Base-by-base conservation (phyloP, 2,888 invertebrate genomes). In the Lepidocyrtoides sp. region DNA sequence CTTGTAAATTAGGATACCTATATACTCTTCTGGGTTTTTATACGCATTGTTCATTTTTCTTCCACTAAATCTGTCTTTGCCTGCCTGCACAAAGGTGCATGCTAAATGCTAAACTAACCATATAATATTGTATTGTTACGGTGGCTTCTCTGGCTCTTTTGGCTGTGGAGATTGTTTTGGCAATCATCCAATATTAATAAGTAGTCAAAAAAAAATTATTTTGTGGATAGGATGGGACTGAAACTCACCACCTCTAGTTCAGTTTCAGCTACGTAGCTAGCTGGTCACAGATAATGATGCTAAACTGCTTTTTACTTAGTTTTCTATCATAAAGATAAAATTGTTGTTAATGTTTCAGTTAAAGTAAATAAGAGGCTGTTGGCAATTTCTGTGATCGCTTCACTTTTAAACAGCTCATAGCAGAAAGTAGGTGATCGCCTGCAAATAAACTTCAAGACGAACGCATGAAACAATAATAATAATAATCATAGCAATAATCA, bases 101-200 rank as follows among this genome's bases (percentile, higher is more conserved):
- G 14, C 75, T 75, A 75, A 48, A 7, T 0, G 36, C 36, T 36
- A 36, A 48, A 48, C 48, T 48, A 48, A 48, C 48, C n/a, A n/a
- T n/a, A n/a, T 36, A 36, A 36, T 36, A 36, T 36, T 36, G 36
- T 20, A 75, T 75, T 75, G 75, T 75, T 75, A 75, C 48, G 44
- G 26, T 48, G 14, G 66, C 66, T 36, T 66, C 32, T 26, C 29
- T 36, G 36, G 36, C 36, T 66, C 29, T 66, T 29, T n/a, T 75
- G 75, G 26, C 26, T 36, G 54, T 48, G 79, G 77, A 87, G 77
- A 77, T 87, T 87, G 44, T 60, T 77, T 87, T 87, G 87, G 87
- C 87, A 77, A 23, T 63, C 26, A 36, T 48, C 87, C 87, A 87
- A 87, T 20, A 54, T 77, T 60, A 54, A 86, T 41, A 29, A 77